Base-by-base conservation (phyloP, 2,888 invertebrate genomes). In the Nymphalis urticae region DNA sequence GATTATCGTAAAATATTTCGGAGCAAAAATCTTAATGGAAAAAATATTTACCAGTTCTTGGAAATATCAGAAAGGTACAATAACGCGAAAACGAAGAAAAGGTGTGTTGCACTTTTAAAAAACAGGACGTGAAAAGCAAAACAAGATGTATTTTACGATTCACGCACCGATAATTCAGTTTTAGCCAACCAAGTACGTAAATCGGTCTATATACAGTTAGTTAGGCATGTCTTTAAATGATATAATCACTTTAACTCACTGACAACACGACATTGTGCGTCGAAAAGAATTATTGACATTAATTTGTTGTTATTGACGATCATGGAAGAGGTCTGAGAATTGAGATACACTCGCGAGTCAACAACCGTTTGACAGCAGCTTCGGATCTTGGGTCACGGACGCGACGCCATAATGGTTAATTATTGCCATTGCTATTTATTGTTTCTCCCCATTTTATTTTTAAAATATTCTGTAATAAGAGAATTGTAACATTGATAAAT, bases 291-390 rank as follows among this genome's bases (percentile, higher is more conserved):
- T 76, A 70, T 69, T 76, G 70, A 74, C 73, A 74, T 68, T 72
- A 77, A 75, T 75, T 76, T 75, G 74, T 70, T 77, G 53, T 75
- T 75, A 72, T 72, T 73, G 70, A 72, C 54, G 70, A 56, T 64
- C 63, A 62, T 66, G 50, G 58, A 61, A 51, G 61, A 71, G 65
- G 58, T 66, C 67, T 58, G 58, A 58, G 58, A 58, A 58, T 19
- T 64, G 51, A 42, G 61, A 42, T 53, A 50, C 48, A 47, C 54
- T 53, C 60, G 54, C 65, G 68, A 89, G 90, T 90, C 90, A 90
- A 90, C 88, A 90, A 89, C 89, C 90, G 89, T 84, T 89, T 90
- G 90, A 90, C 90, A 86, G 81, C 60, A 77, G 73, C 66, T 70
- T 66, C 60, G 72, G 72, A 67, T 72, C 73, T 73, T 71, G 73